Conservation (phyloP, 2,113 vertebrate genomes). For the Todiramphus saurophagus region DNA sequence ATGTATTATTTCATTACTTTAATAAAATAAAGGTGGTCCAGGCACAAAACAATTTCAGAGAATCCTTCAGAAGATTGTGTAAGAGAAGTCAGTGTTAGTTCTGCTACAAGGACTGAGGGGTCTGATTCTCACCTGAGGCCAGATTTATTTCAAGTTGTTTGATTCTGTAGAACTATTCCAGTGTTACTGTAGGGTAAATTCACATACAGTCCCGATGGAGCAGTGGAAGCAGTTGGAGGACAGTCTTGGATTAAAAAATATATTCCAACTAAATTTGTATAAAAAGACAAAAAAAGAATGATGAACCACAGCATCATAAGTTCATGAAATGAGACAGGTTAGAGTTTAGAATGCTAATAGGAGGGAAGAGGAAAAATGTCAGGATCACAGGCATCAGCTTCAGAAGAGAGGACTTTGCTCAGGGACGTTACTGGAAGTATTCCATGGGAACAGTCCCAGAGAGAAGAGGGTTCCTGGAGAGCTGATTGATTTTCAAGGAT, state of each 20-base stretch:
- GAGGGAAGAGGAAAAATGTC: background rate
- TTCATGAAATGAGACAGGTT: background rate
- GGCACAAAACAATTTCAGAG: slow-evolving; percentile 48
- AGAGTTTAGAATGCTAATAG: background rate
- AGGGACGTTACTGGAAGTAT: background rate
- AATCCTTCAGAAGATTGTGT: background rate
- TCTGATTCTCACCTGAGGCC: background rate
- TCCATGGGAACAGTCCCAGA: background rate
- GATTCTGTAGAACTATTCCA: background rate
- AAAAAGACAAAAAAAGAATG: background rate
- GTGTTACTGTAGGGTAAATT: background rate
- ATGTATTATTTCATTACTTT: slow-evolving; percentile 74
- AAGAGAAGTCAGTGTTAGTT: background rate
- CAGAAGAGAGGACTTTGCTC: background rate
- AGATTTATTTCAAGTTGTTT: background rate
- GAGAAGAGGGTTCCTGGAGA: background rate
- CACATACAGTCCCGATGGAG: fast-evolving
- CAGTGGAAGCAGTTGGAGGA: background rate
- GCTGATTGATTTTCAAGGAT: background rate
- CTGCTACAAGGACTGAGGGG: background rate
- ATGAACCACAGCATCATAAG: background rate
- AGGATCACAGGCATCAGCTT: background rate
- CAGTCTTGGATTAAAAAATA: background rate
- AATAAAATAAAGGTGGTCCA: slow-evolving; percentile 61
- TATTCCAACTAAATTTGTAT: background rate